These are phyloP conservation scores for Mus spicilegus DNA, from an alignment of 2,113 vertebrate genomes.

Conservation along the genomic window DNA sequence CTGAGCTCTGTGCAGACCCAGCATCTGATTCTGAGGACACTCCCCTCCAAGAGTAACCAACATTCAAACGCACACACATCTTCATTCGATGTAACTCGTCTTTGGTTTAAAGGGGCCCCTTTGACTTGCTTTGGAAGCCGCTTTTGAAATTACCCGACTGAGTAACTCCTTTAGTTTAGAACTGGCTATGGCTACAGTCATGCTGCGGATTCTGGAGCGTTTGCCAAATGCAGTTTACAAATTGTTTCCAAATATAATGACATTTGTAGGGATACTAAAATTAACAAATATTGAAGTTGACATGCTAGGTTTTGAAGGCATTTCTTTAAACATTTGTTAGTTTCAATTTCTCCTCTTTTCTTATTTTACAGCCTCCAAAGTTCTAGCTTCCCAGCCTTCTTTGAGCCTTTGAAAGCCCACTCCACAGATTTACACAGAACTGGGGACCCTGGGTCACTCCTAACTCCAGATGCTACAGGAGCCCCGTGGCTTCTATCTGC, in stretches of 20 bases:
- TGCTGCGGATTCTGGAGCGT: constrained; percentile 17
- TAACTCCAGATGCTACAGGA: background rate
- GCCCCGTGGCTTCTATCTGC: background rate
- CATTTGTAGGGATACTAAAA: constrained; percentile 32
- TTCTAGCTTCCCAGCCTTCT: background rate
- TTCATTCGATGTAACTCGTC: background rate
- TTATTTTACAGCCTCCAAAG: background rate
- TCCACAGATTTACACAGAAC: background rate
- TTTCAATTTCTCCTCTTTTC: background rate
- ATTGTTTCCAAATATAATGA: constrained; percentile 67
- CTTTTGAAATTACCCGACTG: constrained; percentile 53
- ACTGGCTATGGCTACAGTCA: constrained; percentile 53
- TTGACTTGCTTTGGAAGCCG: constrained; percentile 51
- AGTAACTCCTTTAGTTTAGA: constrained; percentile 51
- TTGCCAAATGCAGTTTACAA: constrained; percentile 69
- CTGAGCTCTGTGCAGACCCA: background rate
- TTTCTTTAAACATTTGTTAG: constrained; percentile 2
- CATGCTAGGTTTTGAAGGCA: constrained; percentile 31
- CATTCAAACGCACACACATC: background rate
- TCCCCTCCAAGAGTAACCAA: background rate
- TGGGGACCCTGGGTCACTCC: background rate
- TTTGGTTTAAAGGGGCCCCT: constrained; percentile 9
- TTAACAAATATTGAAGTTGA: constrained; percentile 16
- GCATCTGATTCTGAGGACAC: background rate
- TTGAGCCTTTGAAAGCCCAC: background rate